phyloP scores from a whole-genome alignment of 2,797 vertebrate genomes.

The Notolepis coatsorum region DNA sequence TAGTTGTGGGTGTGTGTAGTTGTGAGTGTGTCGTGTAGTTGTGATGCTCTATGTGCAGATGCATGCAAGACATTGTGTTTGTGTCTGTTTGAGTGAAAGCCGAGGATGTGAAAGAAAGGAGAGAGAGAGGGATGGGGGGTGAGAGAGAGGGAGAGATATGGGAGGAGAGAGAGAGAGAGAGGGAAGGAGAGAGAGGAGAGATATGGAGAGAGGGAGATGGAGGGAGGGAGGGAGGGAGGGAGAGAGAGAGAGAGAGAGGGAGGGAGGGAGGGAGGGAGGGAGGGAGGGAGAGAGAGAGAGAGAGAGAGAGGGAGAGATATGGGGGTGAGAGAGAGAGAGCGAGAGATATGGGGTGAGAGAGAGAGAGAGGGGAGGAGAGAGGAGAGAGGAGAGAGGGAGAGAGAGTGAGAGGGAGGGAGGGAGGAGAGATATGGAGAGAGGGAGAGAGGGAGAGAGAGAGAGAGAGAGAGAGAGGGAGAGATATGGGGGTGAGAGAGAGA shows the following conservation, averaged over 20 bases:
- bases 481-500: no score
- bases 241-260: constrained; percentile 51
- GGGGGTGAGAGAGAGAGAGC: constrained; percentile 39
- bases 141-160: constrained; percentile 49
- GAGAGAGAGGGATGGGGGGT: constrained; percentile 28
- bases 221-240: constrained; percentile 52
- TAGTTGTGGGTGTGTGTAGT: neutral
- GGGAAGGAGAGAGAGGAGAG: constrained; percentile 50
- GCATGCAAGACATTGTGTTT: neutral
- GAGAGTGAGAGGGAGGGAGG: constrained; percentile 47
- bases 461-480: no score
- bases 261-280: constrained; percentile 29
- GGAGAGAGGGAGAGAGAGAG: constrained; percentile 44
- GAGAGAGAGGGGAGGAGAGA: constrained; percentile 17
- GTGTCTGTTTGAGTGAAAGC: constrained; percentile 35
- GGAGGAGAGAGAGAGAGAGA: constrained; percentile 52
- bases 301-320: no score
- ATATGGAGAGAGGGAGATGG: no score
- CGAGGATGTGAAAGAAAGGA: constrained; percentile 49
- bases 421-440: constrained; percentile 42
- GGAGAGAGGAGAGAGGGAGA: constrained; percentile 60
- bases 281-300: constrained; percentile 49
- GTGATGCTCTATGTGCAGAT: neutral
- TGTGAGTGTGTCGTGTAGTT: constrained; percentile 19
- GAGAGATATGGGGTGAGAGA: constrained; percentile 49